Base-by-base conservation (phyloP, 2,113 vertebrate genomes). In the Philantomba maxwellii region DNA sequence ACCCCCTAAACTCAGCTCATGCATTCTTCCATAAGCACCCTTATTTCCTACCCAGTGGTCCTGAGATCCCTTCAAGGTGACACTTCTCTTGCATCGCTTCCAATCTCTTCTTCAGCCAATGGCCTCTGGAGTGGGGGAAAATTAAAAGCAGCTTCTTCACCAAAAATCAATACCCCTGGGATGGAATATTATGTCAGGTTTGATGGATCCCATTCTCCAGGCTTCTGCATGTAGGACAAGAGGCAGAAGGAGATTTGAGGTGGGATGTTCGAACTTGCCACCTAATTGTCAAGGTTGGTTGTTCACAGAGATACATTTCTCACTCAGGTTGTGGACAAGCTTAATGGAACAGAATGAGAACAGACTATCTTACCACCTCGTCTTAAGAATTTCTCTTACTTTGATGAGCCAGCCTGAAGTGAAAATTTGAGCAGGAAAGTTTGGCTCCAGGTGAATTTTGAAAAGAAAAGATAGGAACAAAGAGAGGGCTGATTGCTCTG, bases 21-120 rank as follows among this genome's bases (percentile, higher is more conserved):
- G 1, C 0, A 0, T 49, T 30, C 66, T 64, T 57, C 47, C 8
- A 0, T 26, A 19, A 55, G 62, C 0, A 2, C 9, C 36, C 66
- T 85, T 78, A 70, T 28, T 62, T 53, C 10, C 43, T 13, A 66
- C 25, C 23, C 39, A 43, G 0, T 9, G 45, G 9, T 53, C 39
- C 60, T 13, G 28, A 96, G 36, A 57, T 6, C 7, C 23, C 28
- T 45, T 57, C 51, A 60, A 13, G 11, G 6, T n/a, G 51, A n/a
- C 77, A 11, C 51, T 80, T 84, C 66, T 57, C 9, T 80, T 51
- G 1, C 64, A 75, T 83, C 4, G 6, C 60, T 64, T 92, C 51
- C 73, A 49, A 10, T 77, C 8, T 94, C 21, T 47, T 43, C 43
- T 66, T 16, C 7, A 62, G 62, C 45, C 49, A 89, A 9, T 28